A percentile compares a stretch with the other conserved stretches of the same genome.
Conservation (phyloP, 2,797 vertebrate genomes). For the Brachyrhaphis roseni region DNA sequence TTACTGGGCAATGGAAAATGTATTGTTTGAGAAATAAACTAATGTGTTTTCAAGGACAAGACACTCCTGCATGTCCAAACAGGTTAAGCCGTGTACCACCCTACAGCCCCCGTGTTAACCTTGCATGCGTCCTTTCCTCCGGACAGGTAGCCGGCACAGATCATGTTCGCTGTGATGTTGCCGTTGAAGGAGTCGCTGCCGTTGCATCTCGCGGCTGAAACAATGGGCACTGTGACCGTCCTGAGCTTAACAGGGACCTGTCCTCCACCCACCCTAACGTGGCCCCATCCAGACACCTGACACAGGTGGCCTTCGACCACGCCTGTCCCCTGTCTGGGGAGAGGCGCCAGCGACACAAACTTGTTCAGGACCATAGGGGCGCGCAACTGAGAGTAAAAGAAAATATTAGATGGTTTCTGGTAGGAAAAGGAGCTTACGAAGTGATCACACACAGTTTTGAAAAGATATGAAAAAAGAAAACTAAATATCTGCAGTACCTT, state of each 20-base stretch:
- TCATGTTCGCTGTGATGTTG: slow-evolving; percentile 85
- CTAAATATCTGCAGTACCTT: slow-evolving; percentile 71
- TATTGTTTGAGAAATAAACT: background rate
- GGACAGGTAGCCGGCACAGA: slow-evolving; percentile 78
- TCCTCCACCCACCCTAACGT: slow-evolving; percentile 59
- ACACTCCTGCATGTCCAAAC: slow-evolving; percentile 13
- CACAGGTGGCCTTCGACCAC: slow-evolving; percentile 76
- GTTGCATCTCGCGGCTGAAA: slow-evolving; percentile 78
- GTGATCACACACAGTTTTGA: background rate
- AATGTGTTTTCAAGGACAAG: slow-evolving; percentile 17
- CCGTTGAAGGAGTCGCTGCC: slow-evolving; percentile 79
- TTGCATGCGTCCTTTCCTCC: slow-evolving; percentile 84
- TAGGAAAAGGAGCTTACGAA: background rate
- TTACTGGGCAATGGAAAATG: slow-evolving; percentile 11
- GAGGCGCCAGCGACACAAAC: slow-evolving; percentile 78
- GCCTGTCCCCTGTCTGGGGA: slow-evolving; percentile 76
- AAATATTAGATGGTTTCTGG: background rate
- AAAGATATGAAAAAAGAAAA: background rate
- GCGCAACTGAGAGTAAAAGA: slow-evolving; percentile 70
- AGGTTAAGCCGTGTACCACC: background rate
- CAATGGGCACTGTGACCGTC: slow-evolving; percentile 78
- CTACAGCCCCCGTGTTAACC: slow-evolving; percentile 50
- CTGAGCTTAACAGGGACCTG: slow-evolving; percentile 68
- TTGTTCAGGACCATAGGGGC: slow-evolving; percentile 78
- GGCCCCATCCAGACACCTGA: slow-evolving; percentile 85